Evolutionary conservation across 2,797 vertebrate genomes (phyloP).

Genomic region (Spea hammondii): DNA sequence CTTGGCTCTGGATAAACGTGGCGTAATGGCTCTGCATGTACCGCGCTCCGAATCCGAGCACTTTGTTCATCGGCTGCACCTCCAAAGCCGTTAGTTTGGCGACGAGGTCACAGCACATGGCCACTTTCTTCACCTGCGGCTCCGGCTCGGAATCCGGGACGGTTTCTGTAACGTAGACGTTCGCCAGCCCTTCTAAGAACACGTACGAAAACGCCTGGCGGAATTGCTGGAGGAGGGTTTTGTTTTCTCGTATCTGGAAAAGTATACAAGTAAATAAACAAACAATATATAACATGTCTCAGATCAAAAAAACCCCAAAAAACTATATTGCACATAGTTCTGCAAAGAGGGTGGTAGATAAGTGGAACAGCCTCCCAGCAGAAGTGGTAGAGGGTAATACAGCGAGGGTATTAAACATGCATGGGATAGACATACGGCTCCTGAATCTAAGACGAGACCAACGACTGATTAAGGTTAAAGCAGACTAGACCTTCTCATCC

Average conservation of each 20-base stretch:
- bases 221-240: conserved; percentile 47
- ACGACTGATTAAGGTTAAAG: too few species aligned
- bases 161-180: conserved; percentile 54
- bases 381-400: too few species aligned
- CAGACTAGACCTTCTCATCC: conserved; percentile 64
- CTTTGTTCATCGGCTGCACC: conserved; percentile 69
- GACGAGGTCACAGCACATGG: conserved; percentile 74
- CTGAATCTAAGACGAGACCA: too few species aligned
- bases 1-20: conserved; percentile 69
- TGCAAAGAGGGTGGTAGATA: too few species aligned
- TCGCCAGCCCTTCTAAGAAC: conserved; percentile 65
- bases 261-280: neutral
- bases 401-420: too few species aligned
- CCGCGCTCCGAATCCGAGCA: conserved; percentile 73
- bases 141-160: conserved; percentile 46
- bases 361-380: too few species aligned
- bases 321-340: too few species aligned
- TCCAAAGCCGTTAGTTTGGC: conserved; percentile 69
- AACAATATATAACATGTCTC: too few species aligned
- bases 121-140: conserved; percentile 64
- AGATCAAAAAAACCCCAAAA: too few species aligned
- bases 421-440: too few species aligned
- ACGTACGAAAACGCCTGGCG: conserved; percentile 61
- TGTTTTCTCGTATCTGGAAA: conserved; percentile 65
- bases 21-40: conserved; percentile 76